Percentiles rank a stretch among this genome's conserved stretches.
Evolutionary conservation across 2,113 vertebrate species (phyloP).

Genomic region (Podocnemis expansa): DNA sequence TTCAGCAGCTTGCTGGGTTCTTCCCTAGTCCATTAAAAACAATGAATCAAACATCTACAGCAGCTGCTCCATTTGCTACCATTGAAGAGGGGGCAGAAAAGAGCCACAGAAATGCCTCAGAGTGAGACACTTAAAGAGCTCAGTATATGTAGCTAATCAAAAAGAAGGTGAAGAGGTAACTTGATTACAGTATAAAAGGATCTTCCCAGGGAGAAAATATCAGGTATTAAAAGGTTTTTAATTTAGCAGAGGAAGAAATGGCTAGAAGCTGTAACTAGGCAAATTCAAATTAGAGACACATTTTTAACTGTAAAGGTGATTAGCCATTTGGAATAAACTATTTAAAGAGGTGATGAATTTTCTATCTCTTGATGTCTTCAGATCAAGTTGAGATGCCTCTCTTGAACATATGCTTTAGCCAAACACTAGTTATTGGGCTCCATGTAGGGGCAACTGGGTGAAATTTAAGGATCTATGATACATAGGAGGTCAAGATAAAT

Average conservation of each 20-base stretch:
- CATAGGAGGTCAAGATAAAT: neutral
- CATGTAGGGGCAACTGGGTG: neutral
- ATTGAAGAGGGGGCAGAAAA: neutral
- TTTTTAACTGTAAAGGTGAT: neutral
- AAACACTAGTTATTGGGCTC: neutral
- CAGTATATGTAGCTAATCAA: neutral
- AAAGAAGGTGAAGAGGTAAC: neutral
- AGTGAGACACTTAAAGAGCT: neutral
- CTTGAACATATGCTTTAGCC: fast-evolving
- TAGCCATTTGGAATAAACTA: fast-evolving
- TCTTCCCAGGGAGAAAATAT: neutral
- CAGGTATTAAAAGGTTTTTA: neutral
- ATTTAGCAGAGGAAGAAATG: neutral
- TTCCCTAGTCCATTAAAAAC: neutral
- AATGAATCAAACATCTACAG: neutral
- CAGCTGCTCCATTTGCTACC: neutral
- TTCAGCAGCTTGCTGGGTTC: neutral
- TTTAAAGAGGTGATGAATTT: neutral
- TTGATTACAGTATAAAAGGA: fast-evolving
- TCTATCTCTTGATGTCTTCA: neutral
- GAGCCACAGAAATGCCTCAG: neutral
- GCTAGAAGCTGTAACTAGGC: neutral
- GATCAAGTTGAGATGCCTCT: neutral
- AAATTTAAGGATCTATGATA: neutral
- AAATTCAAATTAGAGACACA: neutral